Evolutionary conservation across 64 coral and sea anemone species (phyloP), one percentile per base, ranked within the genome.

Genomic region (Pocillopora damicornis): DNA sequence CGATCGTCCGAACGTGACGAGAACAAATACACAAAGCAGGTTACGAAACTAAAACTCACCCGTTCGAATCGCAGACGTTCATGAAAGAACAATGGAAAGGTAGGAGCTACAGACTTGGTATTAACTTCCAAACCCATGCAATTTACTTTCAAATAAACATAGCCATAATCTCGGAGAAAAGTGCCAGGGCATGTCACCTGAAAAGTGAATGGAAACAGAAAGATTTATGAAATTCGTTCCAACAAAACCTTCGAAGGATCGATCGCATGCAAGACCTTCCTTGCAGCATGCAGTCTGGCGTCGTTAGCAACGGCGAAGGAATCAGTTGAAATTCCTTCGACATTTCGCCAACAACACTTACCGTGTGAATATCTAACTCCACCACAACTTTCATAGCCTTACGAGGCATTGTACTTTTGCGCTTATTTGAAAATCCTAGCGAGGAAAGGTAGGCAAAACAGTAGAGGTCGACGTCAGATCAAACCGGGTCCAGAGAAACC

Each of bases 311-410:
- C 97, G 26, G 78, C 74, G 2, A 63, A 76, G 63, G 62, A 85
- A 88, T 74, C 38, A 42, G 83, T 26, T 38, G 23, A 86, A 76
- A 87, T 76, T 60, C 22, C 77, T 79, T 57, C 35, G 86, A 76
- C 67, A 74, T 76, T 57, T 73, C 15, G n/a, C 59, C 13, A 57
- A 65, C 75, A 82, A 13, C 65, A 12, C 97, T 90, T 77, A 99
- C 97, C 74, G 93, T 90, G 59, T 99, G 97, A 60, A 95, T 78
- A 59, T 99, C 97, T 82, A 99, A 15, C 23, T 99, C 97, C 15
- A 99, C 97, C 37, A 99, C 92, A 79, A 93, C 93, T 86, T 99
- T 99, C 97, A 99, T 99, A 67, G 97, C 97, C 85, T 99, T 99
- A 8, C 97, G 93, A 86, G 97, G 97, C 97, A 99, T 99, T 74